Conservation (phyloP, 2,797 vertebrate species). For the Lateolabrax maculatus region DNA sequence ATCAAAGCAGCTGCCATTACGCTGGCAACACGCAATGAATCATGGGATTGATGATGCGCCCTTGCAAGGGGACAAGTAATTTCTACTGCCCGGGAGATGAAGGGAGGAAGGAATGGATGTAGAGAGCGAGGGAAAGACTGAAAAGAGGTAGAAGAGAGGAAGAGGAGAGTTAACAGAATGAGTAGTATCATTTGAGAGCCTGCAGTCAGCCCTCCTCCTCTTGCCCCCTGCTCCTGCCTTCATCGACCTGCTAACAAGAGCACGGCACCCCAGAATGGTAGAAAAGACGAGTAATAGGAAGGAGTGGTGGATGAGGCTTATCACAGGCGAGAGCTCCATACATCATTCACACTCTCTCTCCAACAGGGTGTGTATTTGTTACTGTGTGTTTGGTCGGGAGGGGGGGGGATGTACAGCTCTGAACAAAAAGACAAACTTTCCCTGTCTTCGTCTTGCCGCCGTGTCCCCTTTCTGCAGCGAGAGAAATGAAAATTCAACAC, state of each 20-base stretch:
- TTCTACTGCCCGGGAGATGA: conserved; percentile 77
- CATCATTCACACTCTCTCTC: conserved; percentile 67
- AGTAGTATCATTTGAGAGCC: conserved; percentile 49
- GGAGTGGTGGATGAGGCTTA: conserved; percentile 58
- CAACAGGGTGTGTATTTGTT: conserved; percentile 39
- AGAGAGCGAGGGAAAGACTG: conserved; percentile 52
- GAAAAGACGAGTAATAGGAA: conserved; percentile 49
- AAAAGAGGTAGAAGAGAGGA: conserved; percentile 50
- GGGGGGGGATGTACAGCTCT: conserved; percentile 6
- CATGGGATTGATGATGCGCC: conserved; percentile 78
- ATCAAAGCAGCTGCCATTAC: conserved; percentile 72
- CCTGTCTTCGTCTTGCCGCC: conserved; percentile 19
- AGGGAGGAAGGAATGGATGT: conserved; percentile 73
- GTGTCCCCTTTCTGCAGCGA: conserved; percentile 48
- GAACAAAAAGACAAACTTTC: conserved; percentile 57
- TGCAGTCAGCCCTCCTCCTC: conserved; percentile 34
- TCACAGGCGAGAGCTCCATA: conserved; percentile 66
- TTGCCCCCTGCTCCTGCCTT: conserved; percentile 36
- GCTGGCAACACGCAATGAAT: conserved; percentile 71
- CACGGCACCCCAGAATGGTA: conserved; percentile 22
- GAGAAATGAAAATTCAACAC: conserved; percentile 70
- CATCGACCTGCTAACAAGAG: conserved; percentile 73
- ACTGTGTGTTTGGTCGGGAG: conserved; percentile 15
- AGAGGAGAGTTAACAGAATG: conserved; percentile 65
- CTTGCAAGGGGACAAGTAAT: conserved; percentile 85